These are phyloP conservation scores for Chrysolina haemoptera DNA, from an alignment of 2,888 invertebrate genomes.

Conservation along the genomic window DNA sequence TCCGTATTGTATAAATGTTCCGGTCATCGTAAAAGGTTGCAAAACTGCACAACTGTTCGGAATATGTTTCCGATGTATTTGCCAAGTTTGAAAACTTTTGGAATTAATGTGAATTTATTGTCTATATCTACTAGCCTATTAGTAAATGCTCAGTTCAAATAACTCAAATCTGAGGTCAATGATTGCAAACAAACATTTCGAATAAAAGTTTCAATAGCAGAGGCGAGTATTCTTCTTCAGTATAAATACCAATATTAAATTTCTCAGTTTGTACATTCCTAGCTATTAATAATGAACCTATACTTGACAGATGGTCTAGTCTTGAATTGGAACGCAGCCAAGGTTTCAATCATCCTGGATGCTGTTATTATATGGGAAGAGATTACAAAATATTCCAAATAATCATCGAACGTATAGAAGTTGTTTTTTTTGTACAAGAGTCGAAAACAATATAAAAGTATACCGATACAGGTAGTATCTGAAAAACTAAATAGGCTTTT, in stretches of 20 bases:
- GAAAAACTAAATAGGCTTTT: no score
- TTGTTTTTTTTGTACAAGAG: not conserved
- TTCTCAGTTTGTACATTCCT: not conserved
- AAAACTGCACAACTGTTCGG: no score
- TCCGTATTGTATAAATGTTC: no score
- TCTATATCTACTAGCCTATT: no score
- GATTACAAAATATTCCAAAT: not conserved
- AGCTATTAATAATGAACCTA: conserved; percentile 4
- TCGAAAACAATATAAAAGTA: not conserved
- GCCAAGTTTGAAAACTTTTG: no score
- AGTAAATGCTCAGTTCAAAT: no score
- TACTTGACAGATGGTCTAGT: not conserved
- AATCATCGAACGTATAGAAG: not conserved
- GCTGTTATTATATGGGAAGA: not conserved
- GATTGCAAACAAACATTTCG: no score
- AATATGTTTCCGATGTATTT: no score
- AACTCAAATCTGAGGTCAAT: no score
- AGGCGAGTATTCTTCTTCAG: not conserved
- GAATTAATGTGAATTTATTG: no score
- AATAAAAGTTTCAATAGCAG: not conserved
- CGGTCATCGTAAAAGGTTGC: no score
- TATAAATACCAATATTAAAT: not conserved
- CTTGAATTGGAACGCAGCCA: conserved; percentile 6
- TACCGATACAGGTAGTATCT: no score
- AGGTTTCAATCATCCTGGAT: not conserved